Evolutionary conservation across 2,797 vertebrate species (phyloP), one percentile per base, ranked within the genome.

Genomic region (Apogon talboti): DNA sequence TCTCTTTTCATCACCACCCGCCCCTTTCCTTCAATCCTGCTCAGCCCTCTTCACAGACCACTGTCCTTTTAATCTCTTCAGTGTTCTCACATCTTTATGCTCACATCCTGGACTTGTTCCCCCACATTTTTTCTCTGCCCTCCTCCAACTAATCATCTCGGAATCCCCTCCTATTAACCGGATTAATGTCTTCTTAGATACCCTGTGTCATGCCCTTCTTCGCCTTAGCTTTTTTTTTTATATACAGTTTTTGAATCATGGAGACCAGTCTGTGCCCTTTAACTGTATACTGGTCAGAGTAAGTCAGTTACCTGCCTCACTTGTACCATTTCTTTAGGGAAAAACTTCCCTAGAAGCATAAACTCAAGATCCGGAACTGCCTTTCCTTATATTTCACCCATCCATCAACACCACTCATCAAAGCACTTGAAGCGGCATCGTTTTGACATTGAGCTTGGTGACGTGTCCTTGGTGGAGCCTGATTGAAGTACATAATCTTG

Each of bases 401-500:
- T 83, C 85, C 54, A 53, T 90, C 84, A 83, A 37, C 45, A 9
- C 41, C 43, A 37, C 59, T 74, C 18, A 19, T 87, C 82, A 77
- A 44, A 74, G 71, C 49, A 72, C 63, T 82, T 62, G 51, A 78
- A 80, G 78, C 56, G 41, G 58, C 74, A 73, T 73, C 60, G n/a
- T 64, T 83, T 63, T 84, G 81, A 89, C 89, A 80, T 88, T 90
- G 79, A 86, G 53, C 66, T 37, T 3, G 35, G 59, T 71, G 78
- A 64, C 30, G 35, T 70, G 85, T 83, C 86, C 84, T 89, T 90
- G 82, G 69, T 12, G 35, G 56, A 47, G 44, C 43, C 63, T 82
- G 79, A 86, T 87, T 85, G 75, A 90, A 86, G 65, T 77, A 75
- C 67, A 68, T 88, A 86, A 90, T 88, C 89, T 75, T 77, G 62